Conservation (phyloP, 2,113 vertebrate species). For the Periophthalmodon schlosseri region DNA sequence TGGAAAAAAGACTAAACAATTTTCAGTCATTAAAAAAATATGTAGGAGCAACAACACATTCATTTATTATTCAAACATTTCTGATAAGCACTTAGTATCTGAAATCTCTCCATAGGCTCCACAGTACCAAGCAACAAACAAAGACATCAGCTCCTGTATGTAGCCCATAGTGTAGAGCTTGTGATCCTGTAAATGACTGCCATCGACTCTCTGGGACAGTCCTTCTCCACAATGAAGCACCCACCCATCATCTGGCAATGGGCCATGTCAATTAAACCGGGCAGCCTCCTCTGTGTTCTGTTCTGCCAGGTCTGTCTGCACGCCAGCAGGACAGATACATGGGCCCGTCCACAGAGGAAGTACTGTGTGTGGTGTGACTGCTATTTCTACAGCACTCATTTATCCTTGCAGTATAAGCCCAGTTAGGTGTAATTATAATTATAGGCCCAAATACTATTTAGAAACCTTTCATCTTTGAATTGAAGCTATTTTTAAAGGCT, state of each 20-base stretch:
- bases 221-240: conserved; percentile 39
- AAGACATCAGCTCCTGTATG: conserved; percentile 12
- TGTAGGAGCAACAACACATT: no score
- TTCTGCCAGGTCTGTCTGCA: conserved; percentile 37
- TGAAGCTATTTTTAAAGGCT: neutral
- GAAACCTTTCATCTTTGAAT: conserved; percentile 8
- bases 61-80: neutral
- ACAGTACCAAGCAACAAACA: conserved; percentile 18
- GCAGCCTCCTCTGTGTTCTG: conserved; percentile 4
- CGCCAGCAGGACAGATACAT: conserved; percentile 56
- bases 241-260: conserved; percentile 58
- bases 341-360: conserved; percentile 25
- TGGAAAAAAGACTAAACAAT: neutral
- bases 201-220: conserved; percentile 46
- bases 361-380: conserved; percentile 11
- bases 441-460: conserved; percentile 15
- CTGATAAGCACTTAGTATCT: neutral
- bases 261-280: conserved; percentile 70
- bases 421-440: conserved; percentile 14
- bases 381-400: conserved; percentile 48
- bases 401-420: conserved; percentile 26
- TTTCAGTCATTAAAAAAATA: neutral
- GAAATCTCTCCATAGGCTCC: conserved; percentile 10
- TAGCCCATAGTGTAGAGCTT: conserved; percentile 36
- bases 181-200: conserved; percentile 67